Evolutionary conservation across 2,797 vertebrate genomes (phyloP), one percentile per base, ranked within the genome.

Genomic region (Poeciliopsis turneri): DNA sequence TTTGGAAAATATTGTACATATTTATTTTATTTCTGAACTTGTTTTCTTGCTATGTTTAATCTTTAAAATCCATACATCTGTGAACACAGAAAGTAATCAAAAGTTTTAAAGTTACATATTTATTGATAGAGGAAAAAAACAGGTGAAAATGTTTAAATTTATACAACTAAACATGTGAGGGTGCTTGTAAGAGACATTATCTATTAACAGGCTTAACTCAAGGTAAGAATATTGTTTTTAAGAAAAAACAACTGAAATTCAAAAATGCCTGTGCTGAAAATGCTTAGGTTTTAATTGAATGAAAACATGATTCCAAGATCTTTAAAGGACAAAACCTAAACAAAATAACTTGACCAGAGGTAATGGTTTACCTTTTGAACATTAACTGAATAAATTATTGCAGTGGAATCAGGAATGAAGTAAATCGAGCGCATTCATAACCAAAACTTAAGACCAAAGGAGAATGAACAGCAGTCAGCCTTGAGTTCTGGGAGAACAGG

Each of bases 31-130:
- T 68, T 68, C 36, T 41, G 4, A 23, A 39, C 36, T 10, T 41
- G 72, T 78, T 79, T 75, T 73, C 55, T 7, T 81, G 76, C 74
- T 75, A 55, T 1, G 16, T 84, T 79, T 77, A 51, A 28, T 13
- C 79, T 72, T 80, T 41, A 53, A 69, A 30, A 46, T 78, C 59
- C 72, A 5, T 79, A 70, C 41, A 59, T 79, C 45, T 59, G 3
- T 70, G n/a, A 33, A 75, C 28, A 15, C 5, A 39, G 61, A 41
- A 28, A 70, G 3, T 43, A 30, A 66, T 36, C 16, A 47, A 61
- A 66, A 5, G 2, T 25, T 43, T 69, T 11, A 45, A 69, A 12
- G 43, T 59, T 69, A 45, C 12, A 45, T 69, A 43, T 45, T 43
- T 69, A 45, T 69, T 43, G 41, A 41, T 69, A 15, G 5, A 69